Conservation (phyloP, 2,888 invertebrate species). For the Oxyteleia sp. region DNA sequence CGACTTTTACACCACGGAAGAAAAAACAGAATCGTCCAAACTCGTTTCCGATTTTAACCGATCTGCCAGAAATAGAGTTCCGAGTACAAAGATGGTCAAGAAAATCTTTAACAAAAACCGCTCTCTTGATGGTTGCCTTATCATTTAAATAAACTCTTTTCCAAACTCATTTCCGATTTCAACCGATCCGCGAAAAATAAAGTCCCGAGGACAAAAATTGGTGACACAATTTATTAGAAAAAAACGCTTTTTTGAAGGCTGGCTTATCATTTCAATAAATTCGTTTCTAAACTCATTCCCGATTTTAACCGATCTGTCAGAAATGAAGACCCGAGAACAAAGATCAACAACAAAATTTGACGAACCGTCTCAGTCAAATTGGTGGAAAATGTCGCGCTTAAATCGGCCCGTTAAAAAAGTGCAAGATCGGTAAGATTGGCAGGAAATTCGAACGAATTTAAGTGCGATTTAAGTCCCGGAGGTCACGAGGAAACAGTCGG, state of each 20-base stretch:
- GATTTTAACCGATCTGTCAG: conserved; percentile 15
- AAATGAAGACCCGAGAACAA: neutral
- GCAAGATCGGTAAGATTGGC: neutral
- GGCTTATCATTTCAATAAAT: too few species aligned
- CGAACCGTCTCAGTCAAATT: too few species aligned
- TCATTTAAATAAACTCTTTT: too few species aligned
- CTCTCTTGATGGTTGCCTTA: too few species aligned
- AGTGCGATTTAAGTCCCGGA: neutral
- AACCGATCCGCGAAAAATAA: conserved; percentile 11
- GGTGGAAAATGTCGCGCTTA: neutral
- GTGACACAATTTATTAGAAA: too few species aligned
- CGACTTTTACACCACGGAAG: conserved; percentile 9
- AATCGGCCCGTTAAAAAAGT: neutral
- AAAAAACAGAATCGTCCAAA: conserved; percentile 15
- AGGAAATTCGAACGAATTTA: neutral
- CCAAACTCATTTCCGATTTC: conserved; percentile 32
- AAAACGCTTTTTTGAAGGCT: too few species aligned
- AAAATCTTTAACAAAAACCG: too few species aligned
- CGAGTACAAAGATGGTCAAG: too few species aligned
- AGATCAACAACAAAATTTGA: too few species aligned
- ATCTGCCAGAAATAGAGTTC: neutral
- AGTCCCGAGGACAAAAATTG: too few species aligned
- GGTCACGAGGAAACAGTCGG: neutral
- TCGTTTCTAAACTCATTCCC: conserved; percentile 32
- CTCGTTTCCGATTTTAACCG: conserved; percentile 32